Percentiles rank a stretch among this genome's conserved stretches.
phyloP scores from a whole-genome alignment of 2,888 invertebrate genomes.

The Limnephilus marmoratus region DNA sequence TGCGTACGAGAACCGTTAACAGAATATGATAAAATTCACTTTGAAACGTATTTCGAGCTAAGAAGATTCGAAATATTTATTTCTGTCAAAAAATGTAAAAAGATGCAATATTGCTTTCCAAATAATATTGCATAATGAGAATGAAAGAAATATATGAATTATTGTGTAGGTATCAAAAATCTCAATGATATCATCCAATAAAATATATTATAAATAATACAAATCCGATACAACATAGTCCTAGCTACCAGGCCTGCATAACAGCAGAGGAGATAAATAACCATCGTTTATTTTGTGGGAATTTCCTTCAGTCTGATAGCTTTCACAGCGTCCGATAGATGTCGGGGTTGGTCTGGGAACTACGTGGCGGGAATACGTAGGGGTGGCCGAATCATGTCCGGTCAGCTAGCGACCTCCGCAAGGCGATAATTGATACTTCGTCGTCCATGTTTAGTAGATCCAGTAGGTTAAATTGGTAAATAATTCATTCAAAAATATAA shows the following conservation, averaged over 20 bases:
- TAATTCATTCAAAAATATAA: no score
- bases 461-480: neutral
- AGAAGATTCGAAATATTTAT: no score
- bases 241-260: neutral
- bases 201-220: no score
- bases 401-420: conserved; percentile 23
- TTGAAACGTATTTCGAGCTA: no score
- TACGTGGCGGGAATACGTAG: conserved; percentile 54
- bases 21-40: no score
- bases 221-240: neutral
- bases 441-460: neutral
- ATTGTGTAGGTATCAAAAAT: no score
- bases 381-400: conserved; percentile 3
- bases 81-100: neutral
- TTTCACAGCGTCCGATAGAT: conserved; percentile 31
- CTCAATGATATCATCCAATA: no score
- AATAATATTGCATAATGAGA: no score
- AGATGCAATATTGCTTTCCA: neutral
- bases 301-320: conserved; percentile 5
- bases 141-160: no score
- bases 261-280: neutral
- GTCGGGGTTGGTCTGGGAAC: conserved; percentile 36
- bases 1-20: no score
- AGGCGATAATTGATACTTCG: conserved; percentile 41
- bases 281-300: conserved; percentile 1